A percentile compares a stretch with the other conserved stretches of the same genome.
These are phyloP conservation scores for Arvicanthis niloticus DNA, from an alignment of 2,113 vertebrate genomes.

Conservation along the genomic window DNA sequence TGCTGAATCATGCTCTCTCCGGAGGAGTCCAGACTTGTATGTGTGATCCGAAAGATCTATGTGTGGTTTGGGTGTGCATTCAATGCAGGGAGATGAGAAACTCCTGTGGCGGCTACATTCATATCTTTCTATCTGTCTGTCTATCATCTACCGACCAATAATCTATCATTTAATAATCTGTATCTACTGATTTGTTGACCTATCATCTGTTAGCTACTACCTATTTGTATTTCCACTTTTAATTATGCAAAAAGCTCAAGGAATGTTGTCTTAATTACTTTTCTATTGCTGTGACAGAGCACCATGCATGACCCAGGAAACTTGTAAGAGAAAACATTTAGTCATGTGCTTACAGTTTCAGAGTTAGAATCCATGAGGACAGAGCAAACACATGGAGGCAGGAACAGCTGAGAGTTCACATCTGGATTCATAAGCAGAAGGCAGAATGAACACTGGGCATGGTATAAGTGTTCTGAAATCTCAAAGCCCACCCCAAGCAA, in stretches of 20 bases:
- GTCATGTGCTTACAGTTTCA: background rate
- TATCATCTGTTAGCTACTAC: background rate
- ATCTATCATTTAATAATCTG: background rate
- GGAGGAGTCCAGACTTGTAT: slow-evolving; percentile 26
- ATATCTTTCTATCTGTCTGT: background rate
- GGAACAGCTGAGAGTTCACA: background rate
- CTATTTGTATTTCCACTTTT: background rate
- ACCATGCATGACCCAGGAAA: background rate
- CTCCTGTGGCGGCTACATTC: too few species aligned
- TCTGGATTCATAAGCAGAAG: too few species aligned
- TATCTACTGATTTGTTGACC: background rate
- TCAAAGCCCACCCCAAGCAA: background rate
- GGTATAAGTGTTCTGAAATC: background rate
- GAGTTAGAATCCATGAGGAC: background rate
- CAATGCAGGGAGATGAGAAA: background rate
- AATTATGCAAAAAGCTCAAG: background rate
- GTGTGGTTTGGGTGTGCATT: too few species aligned
- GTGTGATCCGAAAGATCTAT: background rate
- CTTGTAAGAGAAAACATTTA: background rate
- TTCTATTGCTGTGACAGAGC: background rate
- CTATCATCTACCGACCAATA: background rate
- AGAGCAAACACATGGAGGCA: background rate
- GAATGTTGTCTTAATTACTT: background rate
- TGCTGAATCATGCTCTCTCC: background rate
- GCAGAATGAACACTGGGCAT: background rate